Evolutionary conservation across 2,888 invertebrate species (phyloP), one percentile per base, ranked within the genome.

Genomic region (Chloromyia formosa): DNA sequence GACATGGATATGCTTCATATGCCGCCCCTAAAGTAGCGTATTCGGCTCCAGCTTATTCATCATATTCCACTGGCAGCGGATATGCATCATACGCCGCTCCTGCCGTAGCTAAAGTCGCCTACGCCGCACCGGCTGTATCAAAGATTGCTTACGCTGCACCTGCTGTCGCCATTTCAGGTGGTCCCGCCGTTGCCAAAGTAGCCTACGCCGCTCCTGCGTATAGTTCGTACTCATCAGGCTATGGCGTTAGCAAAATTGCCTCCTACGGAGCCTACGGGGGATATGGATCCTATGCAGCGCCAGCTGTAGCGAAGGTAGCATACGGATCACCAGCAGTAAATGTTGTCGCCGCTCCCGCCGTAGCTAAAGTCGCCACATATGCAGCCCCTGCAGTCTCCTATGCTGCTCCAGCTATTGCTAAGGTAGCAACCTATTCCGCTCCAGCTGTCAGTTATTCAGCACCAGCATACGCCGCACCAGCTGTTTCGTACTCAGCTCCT

Each of bases 101-200:
- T 9, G 27, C 27, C 16, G 16, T 62, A 10, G 62, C 62, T 27
- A 72, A 72, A 18, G 60, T 72, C 16, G 74, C 74, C 58, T 20
- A 71, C 54, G 23, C 54, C 7, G 53, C 74, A 1, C 69, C 69
- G 10, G 68, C 68, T 1, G 12, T 45, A 12, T 12, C 54, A 9
- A 54, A 18, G 76, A 66, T 14, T 1, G 54, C 54, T 16, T 49
- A 73, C 45, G 22, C 60, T 1, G 53, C 71, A 9, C 64, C 64
- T n/a, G 71, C 71, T 35, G 74, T 58, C 84, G 84, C 75, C 86
- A 86, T n/a, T 86, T 62, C 71, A 5, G 75, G 75, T 20, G 76
- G 73, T 14, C 74, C 66, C 45, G 73, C 73, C 10, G 71, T 75
- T 64, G 54, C 54, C 3, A 56, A 56, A 16, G 69, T 69, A 5